A percentile compares a stretch with the other conserved stretches of the same genome.
phyloP scores from a whole-genome alignment of 2,888 invertebrate genomes.

The Agonum fuliginosum region DNA sequence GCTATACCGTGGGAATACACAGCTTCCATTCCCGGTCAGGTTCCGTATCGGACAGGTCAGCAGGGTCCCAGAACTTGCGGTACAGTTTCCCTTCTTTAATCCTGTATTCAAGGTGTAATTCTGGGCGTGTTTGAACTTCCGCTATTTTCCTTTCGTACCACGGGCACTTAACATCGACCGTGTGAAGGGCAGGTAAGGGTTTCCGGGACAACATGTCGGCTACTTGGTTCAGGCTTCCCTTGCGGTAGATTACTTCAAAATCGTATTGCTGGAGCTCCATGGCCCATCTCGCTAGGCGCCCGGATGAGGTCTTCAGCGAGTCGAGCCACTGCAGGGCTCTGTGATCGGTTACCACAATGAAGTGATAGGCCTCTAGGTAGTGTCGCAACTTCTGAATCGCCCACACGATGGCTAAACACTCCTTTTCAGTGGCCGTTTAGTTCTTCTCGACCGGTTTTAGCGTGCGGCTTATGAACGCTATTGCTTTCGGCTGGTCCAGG shows the following conservation, averaged over 20 bases:
- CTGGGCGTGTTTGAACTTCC: too few species aligned
- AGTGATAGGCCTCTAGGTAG: slow-evolving; percentile 58
- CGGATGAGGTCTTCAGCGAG: slow-evolving; percentile 52
- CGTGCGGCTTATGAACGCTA: slow-evolving; percentile 34
- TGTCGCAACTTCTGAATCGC: slow-evolving; percentile 50
- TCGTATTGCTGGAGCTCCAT: slow-evolving; percentile 60
- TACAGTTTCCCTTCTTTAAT: neutral
- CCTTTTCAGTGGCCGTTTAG: slow-evolving; percentile 38
- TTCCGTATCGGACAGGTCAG: neutral
- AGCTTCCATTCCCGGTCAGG: neutral
- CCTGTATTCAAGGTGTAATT: neutral
- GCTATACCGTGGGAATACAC: neutral
- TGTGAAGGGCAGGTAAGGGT: too few species aligned
- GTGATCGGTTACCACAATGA: slow-evolving; percentile 60
- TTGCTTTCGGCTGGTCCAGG: neutral
- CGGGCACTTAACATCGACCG: neutral
- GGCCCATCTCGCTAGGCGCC: too few species aligned
- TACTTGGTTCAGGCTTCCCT: slow-evolving; percentile 53
- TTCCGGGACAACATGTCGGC: slow-evolving; percentile 44
- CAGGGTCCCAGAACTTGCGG: slow-evolving; percentile 12
- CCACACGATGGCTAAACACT: slow-evolving; percentile 58
- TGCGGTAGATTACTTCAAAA: slow-evolving; percentile 58
- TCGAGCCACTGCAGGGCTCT: slow-evolving; percentile 45
- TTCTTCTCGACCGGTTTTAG: slow-evolving; percentile 4
- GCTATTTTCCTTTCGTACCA: too few species aligned